Evolutionary conservation across 2,113 vertebrate genomes (phyloP).

Genomic region (Willisornis vidua): DNA sequence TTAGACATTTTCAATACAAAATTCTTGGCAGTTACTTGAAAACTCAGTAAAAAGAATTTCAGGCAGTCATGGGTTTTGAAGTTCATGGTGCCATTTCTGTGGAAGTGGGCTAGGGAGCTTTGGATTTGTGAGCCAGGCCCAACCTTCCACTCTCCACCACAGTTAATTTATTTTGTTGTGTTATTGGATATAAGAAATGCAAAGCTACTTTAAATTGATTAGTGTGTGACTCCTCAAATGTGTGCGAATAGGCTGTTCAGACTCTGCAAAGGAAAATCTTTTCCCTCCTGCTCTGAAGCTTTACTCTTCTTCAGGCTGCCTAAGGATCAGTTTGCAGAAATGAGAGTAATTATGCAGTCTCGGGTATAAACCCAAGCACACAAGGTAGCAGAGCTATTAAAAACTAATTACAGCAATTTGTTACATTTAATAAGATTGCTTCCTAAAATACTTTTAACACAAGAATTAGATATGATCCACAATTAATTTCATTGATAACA

Average conservation of each 20-base stretch:
- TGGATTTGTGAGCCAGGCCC: neutral
- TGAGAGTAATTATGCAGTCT: neutral
- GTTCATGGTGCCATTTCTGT: neutral
- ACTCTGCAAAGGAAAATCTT: neutral
- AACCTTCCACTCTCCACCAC: fast-evolving
- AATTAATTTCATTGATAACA: neutral
- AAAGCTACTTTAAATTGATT: neutral
- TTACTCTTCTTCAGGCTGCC: neutral
- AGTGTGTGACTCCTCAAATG: neutral
- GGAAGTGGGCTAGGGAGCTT: neutral
- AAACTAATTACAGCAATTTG: neutral
- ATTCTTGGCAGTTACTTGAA: neutral
- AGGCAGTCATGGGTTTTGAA: neutral
- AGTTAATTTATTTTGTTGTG: neutral
- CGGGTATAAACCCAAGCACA: neutral
- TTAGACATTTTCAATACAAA: neutral
- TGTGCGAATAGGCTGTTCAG: neutral
- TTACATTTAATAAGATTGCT: neutral
- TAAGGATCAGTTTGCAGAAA: neutral
- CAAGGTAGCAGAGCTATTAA: neutral
- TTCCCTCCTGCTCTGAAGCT: neutral
- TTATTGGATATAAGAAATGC: neutral
- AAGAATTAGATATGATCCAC: neutral
- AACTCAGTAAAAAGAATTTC: neutral
- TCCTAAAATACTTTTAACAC: neutral